Conservation (phyloP, 2,797 vertebrate genomes). For the Lithobates sylvaticus region DNA sequence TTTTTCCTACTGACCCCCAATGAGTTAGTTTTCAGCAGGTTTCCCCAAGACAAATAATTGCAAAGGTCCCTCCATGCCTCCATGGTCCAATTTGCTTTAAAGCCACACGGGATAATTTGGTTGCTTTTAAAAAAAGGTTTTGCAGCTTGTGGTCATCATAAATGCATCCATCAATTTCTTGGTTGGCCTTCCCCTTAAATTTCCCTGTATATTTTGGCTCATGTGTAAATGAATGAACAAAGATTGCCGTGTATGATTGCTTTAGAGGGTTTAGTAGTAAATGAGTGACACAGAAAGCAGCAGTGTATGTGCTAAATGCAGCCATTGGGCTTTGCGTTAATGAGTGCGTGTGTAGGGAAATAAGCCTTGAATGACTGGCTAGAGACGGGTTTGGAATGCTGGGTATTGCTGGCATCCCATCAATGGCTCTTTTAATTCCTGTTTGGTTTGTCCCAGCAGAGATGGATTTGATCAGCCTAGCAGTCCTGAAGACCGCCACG, state of each 20-base stretch:
- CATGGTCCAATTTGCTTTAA: no score
- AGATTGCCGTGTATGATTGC: neutral
- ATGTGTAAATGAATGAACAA: neutral
- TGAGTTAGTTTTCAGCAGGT: no score
- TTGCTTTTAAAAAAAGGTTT: neutral
- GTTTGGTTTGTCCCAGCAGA: conserved; percentile 24
- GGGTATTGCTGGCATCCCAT: neutral
- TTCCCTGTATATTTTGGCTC: no score
- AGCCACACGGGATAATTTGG: no score
- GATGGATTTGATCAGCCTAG: conserved; percentile 36
- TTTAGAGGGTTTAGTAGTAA: neutral
- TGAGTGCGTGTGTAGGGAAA: no score
- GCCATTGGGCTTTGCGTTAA: neutral
- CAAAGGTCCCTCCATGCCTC: no score
- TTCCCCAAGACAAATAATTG: no score
- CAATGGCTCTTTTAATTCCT: conserved; percentile 12
- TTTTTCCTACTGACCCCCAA: no score
- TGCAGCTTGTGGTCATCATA: neutral
- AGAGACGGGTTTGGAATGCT: neutral
- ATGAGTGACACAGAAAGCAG: neutral
- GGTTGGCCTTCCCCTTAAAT: neutral
- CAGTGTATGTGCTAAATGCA: neutral
- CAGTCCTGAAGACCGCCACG: conserved; percentile 86
- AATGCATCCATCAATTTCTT: neutral
- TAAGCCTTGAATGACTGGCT: conserved; percentile 1